phyloP scores from a whole-genome alignment of 2,888 invertebrate genomes.

The Rhorus exstirpatorius region DNA sequence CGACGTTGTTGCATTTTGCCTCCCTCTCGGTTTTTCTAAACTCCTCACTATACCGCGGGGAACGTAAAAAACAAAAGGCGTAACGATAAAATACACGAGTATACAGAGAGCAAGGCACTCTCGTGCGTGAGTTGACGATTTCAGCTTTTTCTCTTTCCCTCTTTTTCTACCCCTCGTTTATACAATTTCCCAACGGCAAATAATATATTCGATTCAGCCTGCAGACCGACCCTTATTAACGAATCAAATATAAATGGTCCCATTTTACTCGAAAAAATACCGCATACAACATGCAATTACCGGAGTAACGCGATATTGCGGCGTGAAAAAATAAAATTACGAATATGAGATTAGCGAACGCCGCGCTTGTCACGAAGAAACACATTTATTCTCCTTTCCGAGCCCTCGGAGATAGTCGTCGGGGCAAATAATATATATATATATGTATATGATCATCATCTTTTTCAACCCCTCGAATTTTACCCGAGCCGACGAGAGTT shows the following conservation, averaged over 20 bases:
- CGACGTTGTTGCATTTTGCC: conserved; percentile 8
- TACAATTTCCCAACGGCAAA: background rate
- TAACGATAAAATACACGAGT: conserved; percentile 48
- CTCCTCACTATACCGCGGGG: background rate
- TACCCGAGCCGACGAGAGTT: conserved; percentile 4
- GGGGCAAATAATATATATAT: background rate
- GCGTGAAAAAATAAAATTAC: conserved; percentile 52
- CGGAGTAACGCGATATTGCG: conserved; percentile 14
- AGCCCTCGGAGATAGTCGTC: conserved; percentile 1
- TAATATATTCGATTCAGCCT: conserved; percentile 41
- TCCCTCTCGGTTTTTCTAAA: background rate
- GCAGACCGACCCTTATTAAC: too few relatives aligned
- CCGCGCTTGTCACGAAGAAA: conserved; percentile 48
- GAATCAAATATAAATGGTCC: background rate
- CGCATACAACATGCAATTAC: too few relatives aligned
- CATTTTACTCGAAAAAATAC: background rate
- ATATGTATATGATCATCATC: conserved; percentile 11
- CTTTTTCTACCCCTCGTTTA: background rate
- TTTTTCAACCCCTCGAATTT: conserved; percentile 21
- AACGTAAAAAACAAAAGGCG: conserved; percentile 4
- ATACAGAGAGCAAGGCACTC: too few relatives aligned
- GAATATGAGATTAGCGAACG: conserved; percentile 59
- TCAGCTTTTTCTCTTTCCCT: too few relatives aligned
- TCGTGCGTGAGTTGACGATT: too few relatives aligned
- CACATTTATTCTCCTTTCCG: conserved; percentile 57